These are phyloP conservation scores for Clitarchus hookeri DNA, from an alignment of 2,888 invertebrate species.

Conservation along the genomic window DNA sequence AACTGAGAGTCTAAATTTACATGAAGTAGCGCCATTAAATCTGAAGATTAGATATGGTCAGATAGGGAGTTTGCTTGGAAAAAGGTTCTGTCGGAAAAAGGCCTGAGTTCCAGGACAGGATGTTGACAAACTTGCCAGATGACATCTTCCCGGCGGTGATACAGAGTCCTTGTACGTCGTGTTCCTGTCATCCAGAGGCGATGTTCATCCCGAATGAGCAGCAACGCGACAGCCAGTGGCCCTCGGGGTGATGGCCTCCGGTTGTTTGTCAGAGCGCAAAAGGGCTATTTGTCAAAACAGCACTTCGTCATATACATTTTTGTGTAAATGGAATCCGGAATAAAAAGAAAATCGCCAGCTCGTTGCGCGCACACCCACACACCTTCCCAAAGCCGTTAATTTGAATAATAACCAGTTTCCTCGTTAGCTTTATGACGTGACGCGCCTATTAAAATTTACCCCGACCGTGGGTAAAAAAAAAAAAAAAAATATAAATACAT, in stretches of 20 bases:
- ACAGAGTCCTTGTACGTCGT: too few species aligned
- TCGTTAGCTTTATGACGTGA: conserved; percentile 14
- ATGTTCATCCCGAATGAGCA: too few species aligned
- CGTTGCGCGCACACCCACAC: neutral
- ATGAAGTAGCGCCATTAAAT: too few species aligned
- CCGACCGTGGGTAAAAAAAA: neutral
- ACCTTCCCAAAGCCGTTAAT: neutral
- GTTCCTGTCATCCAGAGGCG: too few species aligned
- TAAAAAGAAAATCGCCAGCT: neutral
- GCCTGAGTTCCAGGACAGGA: too few species aligned
- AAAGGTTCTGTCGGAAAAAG: too few species aligned
- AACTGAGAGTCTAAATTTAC: too few species aligned
- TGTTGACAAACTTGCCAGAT: too few species aligned
- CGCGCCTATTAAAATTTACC: neutral
- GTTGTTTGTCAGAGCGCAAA: neutral
- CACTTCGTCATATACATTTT: neutral
- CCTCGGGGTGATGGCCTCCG: neutral
- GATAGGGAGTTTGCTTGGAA: too few species aligned
- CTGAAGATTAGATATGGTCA: too few species aligned
- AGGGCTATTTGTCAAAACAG: conserved; percentile 6
- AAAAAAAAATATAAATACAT: neutral
- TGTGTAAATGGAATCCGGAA: neutral
- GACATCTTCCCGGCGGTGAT: too few species aligned
- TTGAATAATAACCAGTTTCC: conserved; percentile 6
- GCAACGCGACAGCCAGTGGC: too few species aligned